Conservation (phyloP, 2,797 vertebrate species). For the Cyclopterus lumpus region DNA sequence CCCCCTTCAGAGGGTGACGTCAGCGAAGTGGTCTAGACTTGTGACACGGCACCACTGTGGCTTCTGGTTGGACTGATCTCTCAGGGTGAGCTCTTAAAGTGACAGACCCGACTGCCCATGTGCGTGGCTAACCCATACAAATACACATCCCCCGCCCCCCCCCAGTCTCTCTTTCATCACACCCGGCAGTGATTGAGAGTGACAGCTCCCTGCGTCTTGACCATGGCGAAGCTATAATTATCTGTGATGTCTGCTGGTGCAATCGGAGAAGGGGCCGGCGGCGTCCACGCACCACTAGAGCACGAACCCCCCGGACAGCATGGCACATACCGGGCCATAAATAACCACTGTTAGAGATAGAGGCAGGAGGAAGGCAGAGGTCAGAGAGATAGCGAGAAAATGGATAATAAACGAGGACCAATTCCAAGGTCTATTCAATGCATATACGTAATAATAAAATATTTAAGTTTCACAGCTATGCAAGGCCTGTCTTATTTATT, state of each 20-base stretch:
- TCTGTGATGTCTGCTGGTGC: constrained; percentile 80
- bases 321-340: constrained; percentile 80
- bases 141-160: constrained; percentile 1
- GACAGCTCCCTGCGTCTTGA: constrained; percentile 70
- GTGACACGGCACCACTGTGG: constrained; percentile 47
- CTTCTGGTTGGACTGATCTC: constrained; percentile 50
- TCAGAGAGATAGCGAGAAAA: constrained; percentile 35
- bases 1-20: constrained; percentile 46
- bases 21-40: constrained; percentile 32
- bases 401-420: background rate
- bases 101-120: constrained; percentile 34
- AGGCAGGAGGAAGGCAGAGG: constrained; percentile 42
- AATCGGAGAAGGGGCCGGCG: constrained; percentile 74
- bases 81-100: constrained; percentile 53
- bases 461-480: background rate
- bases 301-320: constrained; percentile 60
- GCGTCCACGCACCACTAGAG: constrained; percentile 71
- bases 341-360: constrained; percentile 69
- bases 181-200: constrained; percentile 69
- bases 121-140: constrained; percentile 35
- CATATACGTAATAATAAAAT: background rate
- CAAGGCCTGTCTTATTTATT: background rate
- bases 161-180: constrained; percentile 56
- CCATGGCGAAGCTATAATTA: constrained; percentile 80
- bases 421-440: background rate